Base-by-base conservation (phyloP, 1,140 invertebrate genomes). In the Macrotrachela quadricornifera region DNA sequence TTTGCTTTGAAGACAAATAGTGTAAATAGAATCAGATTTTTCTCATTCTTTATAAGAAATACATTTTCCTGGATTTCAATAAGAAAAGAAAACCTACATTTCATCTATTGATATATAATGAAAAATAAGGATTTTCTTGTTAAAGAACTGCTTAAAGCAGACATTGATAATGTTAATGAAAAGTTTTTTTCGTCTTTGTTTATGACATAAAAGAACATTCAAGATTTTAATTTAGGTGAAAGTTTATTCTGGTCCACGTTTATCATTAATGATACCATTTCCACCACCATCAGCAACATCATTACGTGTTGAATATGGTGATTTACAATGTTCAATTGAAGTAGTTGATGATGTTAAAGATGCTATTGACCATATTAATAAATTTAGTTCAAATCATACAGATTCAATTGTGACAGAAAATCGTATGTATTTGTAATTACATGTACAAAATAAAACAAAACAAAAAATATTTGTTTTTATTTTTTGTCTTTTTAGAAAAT, bases 361-460 rank as follows among this genome's bases (percentile, higher is more conserved):
- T 21, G 92, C 92, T 41, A 79, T 97, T 57, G 77, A 82, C 57
- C 92, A 97, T 68, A 92, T 96, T 64, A 83, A 94, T 65, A 81
- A 80, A 57, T 94, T 82, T 65, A 88, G 92, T 57, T 94, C 87
- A 63, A 79, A 80, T 16, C 92, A 99, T 68, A 99, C 92, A 10
- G 92, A 99, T 64, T 79, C 82, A 40, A 95, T 97, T 61, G 79
- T 99, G 21, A 96, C 92, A 11, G 84, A 91, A 73, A 81, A 82
- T 64, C 62, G 74, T 76, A 63, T 66, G 59, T 60, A 10, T 13
- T 44, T 4, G 9, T 18, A 6, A n/a, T 3, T 4, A 2, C 9
- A 16, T 16, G 39, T 13, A 45, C 16, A 40, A 57, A 1, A 46
- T n/a, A n/a, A n/a, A n/a, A n/a, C n/a, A n/a, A n/a, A n/a, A n/a